These are phyloP conservation scores for Paracyclopina nana DNA, from an alignment of 1,140 invertebrate species.

Conservation along the genomic window DNA sequence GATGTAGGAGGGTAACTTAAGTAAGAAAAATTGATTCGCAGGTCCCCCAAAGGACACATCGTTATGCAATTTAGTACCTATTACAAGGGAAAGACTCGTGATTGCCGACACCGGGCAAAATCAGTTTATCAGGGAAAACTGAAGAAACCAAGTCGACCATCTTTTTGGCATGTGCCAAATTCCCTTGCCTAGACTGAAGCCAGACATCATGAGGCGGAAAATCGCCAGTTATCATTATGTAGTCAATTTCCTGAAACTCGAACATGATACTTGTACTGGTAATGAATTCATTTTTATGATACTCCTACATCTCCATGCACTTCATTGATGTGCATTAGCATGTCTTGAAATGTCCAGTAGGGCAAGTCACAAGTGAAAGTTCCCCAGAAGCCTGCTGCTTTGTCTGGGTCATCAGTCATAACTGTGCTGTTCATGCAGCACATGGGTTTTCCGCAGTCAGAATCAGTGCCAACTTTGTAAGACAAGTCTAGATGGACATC, in stretches of 20 bases:
- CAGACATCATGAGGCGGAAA: conserved; percentile 21
- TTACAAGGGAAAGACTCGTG: conserved; percentile 73
- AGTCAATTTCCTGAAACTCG: conserved; percentile 20
- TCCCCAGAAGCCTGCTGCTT: conserved; percentile 50
- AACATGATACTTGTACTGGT: neutral
- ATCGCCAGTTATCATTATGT: conserved; percentile 22
- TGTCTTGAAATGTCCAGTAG: conserved; percentile 38
- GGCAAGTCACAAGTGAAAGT: conserved; percentile 57
- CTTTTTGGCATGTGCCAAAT: conserved; percentile 37
- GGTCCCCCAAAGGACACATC: conserved; percentile 15
- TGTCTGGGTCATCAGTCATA: conserved; percentile 16
- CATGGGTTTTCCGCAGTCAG: conserved; percentile 46
- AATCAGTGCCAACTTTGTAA: conserved; percentile 42
- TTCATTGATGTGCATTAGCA: conserved; percentile 26
- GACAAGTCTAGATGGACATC: conserved; percentile 59
- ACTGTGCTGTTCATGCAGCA: conserved; percentile 49
- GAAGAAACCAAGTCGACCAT: conserved; percentile 35
- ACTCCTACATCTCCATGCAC: conserved; percentile 18
- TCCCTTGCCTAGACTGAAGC: conserved; percentile 32
- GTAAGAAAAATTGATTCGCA: conserved; percentile 24
- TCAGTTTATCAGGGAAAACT: conserved; percentile 38
- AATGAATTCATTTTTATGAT: conserved; percentile 14
- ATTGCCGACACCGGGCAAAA: conserved; percentile 60
- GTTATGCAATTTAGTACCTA: conserved; percentile 34
- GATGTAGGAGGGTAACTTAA: conserved; percentile 19